Conservation (phyloP, 2,113 vertebrate species). For the Cynopterus brachyotis region DNA sequence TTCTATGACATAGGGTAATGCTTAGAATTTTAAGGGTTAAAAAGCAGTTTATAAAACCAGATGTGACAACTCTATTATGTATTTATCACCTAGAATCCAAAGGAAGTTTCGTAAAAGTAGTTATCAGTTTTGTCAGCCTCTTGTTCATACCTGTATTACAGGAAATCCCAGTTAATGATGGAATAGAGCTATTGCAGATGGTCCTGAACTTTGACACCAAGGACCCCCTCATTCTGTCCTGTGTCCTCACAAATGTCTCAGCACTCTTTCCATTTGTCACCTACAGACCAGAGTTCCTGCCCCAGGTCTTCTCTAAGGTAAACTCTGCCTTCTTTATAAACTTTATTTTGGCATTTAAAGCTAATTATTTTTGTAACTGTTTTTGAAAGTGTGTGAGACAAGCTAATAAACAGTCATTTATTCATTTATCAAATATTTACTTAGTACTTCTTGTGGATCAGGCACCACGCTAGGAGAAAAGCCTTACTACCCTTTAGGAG, state of each 20-base stretch:
- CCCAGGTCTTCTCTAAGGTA: slow-evolving; percentile 94
- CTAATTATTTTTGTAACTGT: neutral
- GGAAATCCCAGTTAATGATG: slow-evolving; percentile 91
- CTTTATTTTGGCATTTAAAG: slow-evolving; percentile 20
- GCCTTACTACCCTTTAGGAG: neutral
- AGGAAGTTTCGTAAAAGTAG: neutral
- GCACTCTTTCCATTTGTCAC: slow-evolving; percentile 93
- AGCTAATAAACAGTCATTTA: neutral
- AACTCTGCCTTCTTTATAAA: neutral
- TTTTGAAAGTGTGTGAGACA: slow-evolving; percentile 10
- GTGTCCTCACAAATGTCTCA: slow-evolving; percentile 94
- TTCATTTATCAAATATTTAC: neutral
- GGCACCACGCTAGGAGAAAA: neutral
- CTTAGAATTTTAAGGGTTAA: neutral
- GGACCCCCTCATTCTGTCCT: slow-evolving; percentile 96
- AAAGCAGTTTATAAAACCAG: neutral
- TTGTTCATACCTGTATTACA: slow-evolving; percentile 67
- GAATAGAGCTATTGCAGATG: slow-evolving; percentile 92
- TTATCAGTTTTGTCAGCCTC: neutral
- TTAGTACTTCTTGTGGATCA: neutral
- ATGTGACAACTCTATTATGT: neutral
- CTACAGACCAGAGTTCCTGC: slow-evolving; percentile 88
- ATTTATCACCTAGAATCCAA: neutral
- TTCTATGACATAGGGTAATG: neutral
- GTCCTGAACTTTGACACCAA: slow-evolving; percentile 93